phyloP scores from a whole-genome alignment of 2,797 vertebrate genomes.

The Galagoides demidoff region DNA sequence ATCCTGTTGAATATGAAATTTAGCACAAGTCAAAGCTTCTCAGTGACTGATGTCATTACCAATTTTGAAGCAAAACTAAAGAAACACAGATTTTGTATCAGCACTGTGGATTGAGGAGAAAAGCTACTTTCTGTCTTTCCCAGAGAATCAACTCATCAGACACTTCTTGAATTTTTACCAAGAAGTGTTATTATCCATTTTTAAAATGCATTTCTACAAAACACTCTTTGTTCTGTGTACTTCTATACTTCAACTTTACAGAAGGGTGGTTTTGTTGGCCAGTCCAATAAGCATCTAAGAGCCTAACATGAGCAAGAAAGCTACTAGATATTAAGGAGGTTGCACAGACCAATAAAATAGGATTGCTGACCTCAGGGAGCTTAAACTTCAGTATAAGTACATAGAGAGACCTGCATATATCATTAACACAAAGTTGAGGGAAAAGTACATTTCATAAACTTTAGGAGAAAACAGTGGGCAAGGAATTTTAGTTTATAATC shows the following conservation, averaged over 20 bases:
- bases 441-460: not conserved
- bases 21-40: slow-evolving; percentile 58
- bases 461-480: not conserved
- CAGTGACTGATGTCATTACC: not conserved
- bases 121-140: slow-evolving; percentile 56
- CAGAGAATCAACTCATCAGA: not conserved
- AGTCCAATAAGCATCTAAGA: not conserved
- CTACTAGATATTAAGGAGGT: not conserved
- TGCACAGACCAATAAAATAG: not conserved
- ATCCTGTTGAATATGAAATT: slow-evolving; percentile 73
- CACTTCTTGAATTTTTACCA: slow-evolving; percentile 64
- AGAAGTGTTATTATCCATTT: slow-evolving; percentile 38
- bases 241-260: not conserved
- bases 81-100: slow-evolving; percentile 37
- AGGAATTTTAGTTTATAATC: not conserved
- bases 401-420: not conserved
- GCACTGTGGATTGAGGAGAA: not conserved
- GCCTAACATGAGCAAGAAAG: not conserved
- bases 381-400: not conserved
- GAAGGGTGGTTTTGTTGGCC: not conserved
- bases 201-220: not conserved
- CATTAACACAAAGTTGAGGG: not conserved
- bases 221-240: not conserved
- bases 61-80: slow-evolving; percentile 55
- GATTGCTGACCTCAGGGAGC: not conserved